Base-by-base conservation (phyloP, 1,140 invertebrate genomes). In the Rhopalosiphum maidis region DNA sequence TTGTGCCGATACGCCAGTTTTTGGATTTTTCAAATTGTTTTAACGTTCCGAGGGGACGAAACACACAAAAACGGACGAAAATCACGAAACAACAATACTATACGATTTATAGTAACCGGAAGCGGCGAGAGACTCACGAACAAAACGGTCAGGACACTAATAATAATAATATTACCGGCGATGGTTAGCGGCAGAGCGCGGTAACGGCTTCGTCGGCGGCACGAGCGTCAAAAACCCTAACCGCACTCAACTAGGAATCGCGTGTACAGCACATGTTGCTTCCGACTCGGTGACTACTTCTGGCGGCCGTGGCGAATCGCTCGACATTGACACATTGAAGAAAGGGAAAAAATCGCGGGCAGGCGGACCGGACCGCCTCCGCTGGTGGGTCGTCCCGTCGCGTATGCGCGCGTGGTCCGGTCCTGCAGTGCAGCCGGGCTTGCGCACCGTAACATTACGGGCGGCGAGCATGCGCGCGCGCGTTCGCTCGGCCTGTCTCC, bases 251-350 rank as follows among this genome's bases (percentile, higher is more conserved):
- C 91, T 93, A 35, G 77, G 22, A 35, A 23, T 35, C 46, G 91
- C 77, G 91, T 92, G 60, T 60, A 93, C 91, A 83, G 82, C 82
- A 93, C 91, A 93, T 93, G 91, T 93, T 55, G 91, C 77, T 83
- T 68, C 37, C 91, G 82, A 68, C 89, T 60, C 89, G 82, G 6
- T 60, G 23, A 85, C 43, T 54, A 54, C 91, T 43, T 86, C 91
- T 51, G 82, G 37, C 91, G 35, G n/a, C 68, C 60, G 68, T 35
- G 37, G 77, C 91, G 77, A 85, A 93, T 54, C 91, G 91, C 91
- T 93, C 68, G 91, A 86, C 77, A 93, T 93, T 93, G 91, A 93
- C 48, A 86, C 68, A 85, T 93, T 93, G 91, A 93, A 82, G 43
- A 25, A 86, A 86, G 25, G 23, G 23, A 41, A 48, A 35, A 92